These are phyloP conservation scores for Lampris incognitus DNA, from an alignment of 2,113 vertebrate species.

Conservation along the genomic window DNA sequence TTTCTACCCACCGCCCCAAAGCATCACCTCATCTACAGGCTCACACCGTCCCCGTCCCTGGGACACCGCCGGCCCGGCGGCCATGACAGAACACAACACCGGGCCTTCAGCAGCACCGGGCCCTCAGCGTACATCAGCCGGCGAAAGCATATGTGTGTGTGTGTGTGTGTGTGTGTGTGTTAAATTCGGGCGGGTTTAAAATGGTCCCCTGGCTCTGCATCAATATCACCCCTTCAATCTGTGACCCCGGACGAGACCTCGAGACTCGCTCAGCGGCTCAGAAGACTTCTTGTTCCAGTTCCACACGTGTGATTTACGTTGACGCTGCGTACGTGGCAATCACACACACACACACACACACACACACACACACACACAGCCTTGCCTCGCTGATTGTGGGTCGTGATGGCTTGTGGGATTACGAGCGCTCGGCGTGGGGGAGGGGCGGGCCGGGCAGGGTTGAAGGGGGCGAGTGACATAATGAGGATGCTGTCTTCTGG, in stretches of 20 bases:
- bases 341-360: constrained; percentile 14
- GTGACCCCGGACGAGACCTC: constrained; percentile 37
- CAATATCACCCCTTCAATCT: constrained; percentile 50
- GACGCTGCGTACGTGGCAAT: constrained; percentile 40
- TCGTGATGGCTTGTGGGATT: constrained; percentile 58
- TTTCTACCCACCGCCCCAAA: constrained; percentile 79
- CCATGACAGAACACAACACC: constrained; percentile 75
- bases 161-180: constrained; percentile 22
- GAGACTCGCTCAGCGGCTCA: constrained; percentile 33
- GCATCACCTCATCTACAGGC: constrained; percentile 82
- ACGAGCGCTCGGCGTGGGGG: constrained; percentile 40
- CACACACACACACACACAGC: constrained; percentile 5
- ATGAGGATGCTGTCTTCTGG: constrained; percentile 68
- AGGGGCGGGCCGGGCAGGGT: constrained; percentile 47
- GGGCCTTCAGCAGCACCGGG: background rate
- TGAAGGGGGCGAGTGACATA: constrained; percentile 56
- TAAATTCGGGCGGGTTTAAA: constrained; percentile 63
- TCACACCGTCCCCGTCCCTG: constrained; percentile 85
- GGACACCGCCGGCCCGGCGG: constrained; percentile 84
- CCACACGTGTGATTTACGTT: constrained; percentile 40
- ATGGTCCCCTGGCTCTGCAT: constrained; percentile 36
- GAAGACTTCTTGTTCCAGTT: constrained; percentile 39
- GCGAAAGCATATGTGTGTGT: constrained; percentile 52
- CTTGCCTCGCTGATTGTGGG: constrained; percentile 1
- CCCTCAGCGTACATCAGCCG: constrained; percentile 66